Evolutionary conservation across 2,888 invertebrate genomes (phyloP), one percentile per base, ranked within the genome.

Genomic region (Nymphalis c-album): DNA sequence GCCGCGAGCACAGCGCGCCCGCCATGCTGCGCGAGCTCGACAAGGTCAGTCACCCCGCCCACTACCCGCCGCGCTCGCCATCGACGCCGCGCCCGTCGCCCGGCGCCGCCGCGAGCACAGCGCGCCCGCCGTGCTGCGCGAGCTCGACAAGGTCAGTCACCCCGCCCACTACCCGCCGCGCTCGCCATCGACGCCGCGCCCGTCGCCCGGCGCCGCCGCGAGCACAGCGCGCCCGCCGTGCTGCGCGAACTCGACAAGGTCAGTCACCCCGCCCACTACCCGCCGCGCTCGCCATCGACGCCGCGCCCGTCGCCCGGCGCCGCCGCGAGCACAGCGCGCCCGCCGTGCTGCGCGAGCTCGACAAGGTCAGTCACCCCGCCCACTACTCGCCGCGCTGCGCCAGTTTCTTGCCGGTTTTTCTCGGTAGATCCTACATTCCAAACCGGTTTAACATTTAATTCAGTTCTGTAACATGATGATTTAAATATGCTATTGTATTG

Each of bases 171-270:
- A 65, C 95, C 98, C 10, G 98, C 98, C 89, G 88, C 0, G 96
- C 99, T n/a, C n/a, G n/a, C n/a, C n/a, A n/a, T n/a, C n/a, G n/a
- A n/a, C n/a, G n/a, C n/a, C n/a, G n/a, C n/a, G n/a, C n/a, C n/a
- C n/a, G n/a, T n/a, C n/a, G n/a, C n/a, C n/a, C n/a, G n/a, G n/a
- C n/a, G n/a, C n/a, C n/a, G n/a, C 0, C 86, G 91, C 31, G 95
- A 95, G 83, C 95, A 94, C 80, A 87, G 88, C n/a, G 88, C 92
- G 20, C 93, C 93, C 16, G 88, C 93, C 53, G 92, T 97, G 71
- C 81, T 93, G 7, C 93, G 98, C 63, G 99, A 99, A 85, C 88
- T 98, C 0, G 96, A 97, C 79, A 99, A 99, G 94, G 97, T 96
- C n/a, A 20, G 26, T 31, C 26, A 31, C 26, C 26, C 26, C 26